phyloP scores from a whole-genome alignment of 1,140 invertebrate species.

The Tetragonula clypearis region DNA sequence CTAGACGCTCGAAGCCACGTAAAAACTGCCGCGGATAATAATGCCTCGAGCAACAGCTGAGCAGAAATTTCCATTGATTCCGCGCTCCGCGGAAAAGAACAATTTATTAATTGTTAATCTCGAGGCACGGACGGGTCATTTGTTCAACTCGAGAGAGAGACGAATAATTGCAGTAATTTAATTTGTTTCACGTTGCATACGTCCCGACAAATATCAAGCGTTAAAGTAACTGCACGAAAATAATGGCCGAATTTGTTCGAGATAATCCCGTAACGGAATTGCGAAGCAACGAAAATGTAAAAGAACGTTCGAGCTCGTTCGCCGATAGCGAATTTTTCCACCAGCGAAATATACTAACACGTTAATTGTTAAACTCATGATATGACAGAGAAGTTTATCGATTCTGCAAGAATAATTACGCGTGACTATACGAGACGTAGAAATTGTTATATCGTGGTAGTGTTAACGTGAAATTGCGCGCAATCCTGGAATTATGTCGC shows the following conservation, averaged over 20 bases:
- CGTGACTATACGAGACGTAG: neutral
- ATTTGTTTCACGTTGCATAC: neutral
- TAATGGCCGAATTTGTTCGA: neutral
- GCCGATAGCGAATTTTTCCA: neutral
- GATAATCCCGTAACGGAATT: neutral
- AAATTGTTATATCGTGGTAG: neutral
- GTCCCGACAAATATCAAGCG: no score
- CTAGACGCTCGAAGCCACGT: slow-evolving; percentile 11
- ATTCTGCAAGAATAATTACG: neutral
- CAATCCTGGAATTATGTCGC: neutral
- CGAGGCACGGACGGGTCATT: neutral
- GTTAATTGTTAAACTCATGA: neutral
- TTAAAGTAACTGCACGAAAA: no score
- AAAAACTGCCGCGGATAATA: slow-evolving; percentile 18
- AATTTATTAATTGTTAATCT: slow-evolving; percentile 35
- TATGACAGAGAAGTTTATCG: neutral
- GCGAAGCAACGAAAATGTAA: neutral
- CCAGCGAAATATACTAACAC: neutral
- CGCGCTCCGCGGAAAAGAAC: neutral
- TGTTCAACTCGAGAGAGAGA: neutral
- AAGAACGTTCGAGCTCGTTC: neutral
- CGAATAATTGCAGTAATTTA: neutral
- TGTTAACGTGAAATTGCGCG: neutral
- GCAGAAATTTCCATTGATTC: slow-evolving; percentile 35
- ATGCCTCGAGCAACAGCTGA: neutral